Evolutionary conservation across 2,113 vertebrate species (phyloP), one percentile per base, ranked within the genome.

Genomic region (Silurus asotus): DNA sequence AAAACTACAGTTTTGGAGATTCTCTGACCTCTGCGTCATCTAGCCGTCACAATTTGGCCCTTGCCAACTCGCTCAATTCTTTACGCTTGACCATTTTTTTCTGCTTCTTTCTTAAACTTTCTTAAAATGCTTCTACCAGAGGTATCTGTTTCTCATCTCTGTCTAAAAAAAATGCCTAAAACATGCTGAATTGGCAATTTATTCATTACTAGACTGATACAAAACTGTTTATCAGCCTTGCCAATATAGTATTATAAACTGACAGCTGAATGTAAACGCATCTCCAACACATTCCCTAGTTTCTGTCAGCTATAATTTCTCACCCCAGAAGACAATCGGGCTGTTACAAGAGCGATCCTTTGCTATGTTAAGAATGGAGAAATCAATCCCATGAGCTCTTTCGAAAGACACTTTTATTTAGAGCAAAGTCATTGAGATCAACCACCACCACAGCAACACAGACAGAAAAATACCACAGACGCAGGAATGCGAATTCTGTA

Each of bases 401-500:
- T 37, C 59, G 62, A 61, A 19, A 19, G 72, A 79, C 64, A 61
- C 5, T 6, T 53, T 23, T 37, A 56, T 59, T 49, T 62, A 81
- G 62, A 79, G 58, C 76, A 67, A 86, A 49, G 61, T 74, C 49
- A 25, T 55, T 13, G 28, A 28, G 28, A 74, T 67, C 37, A 77
- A 69, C 61, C 82, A 37, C 70, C 82, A 61, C 51, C 49, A 64
- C 86, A 88, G 76, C 88, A 86, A 74, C 70, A 88, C 61, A 86
- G 90, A 83, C 82, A 84, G 64, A 82, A 91, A 86, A 89, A 90
- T 89, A 92, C 91, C 89, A 89, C 92, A 92, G 90, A 88, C 89
- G 11, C 81, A 91, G 89, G 89, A 93, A 93, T 94, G 93, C 90
- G 88, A 90, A 91, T 90, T 85, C 81, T 87, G 85, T 91, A 92